Evolutionary conservation across 2,888 invertebrate genomes (phyloP), one percentile per base, ranked within the genome.

Genomic region (Phlogophora meticulosa): DNA sequence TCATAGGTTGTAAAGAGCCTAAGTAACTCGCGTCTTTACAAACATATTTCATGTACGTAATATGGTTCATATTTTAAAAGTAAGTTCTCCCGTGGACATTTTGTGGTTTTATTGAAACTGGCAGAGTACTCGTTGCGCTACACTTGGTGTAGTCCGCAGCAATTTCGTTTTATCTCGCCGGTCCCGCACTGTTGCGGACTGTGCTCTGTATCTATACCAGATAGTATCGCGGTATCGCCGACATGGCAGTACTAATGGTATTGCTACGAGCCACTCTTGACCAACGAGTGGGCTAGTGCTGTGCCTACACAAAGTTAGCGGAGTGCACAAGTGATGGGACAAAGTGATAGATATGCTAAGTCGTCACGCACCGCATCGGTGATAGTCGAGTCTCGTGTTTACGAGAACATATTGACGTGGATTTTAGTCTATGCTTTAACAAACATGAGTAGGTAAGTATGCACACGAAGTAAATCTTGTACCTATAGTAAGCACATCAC

Each of bases 231-330:
- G 42, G 17, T 49, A 38, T 34, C 48, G 36, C 17, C 32, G 48
- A 55, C 42, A 53, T 34, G 46, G 38, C 40, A 57, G 42, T 15
- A 43, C 52, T 66, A 75, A 58, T 72, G 69, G 58, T 76, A 59
- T 55, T 55, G 49, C 76, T 65, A 13, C 36, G 28, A 22, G 40
- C 22, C 48, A 34, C 52, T 45, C 49, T 10, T 63, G 62, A n/a
- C n/a, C 22, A 7, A 4, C 32, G 28, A 63, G 38, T 24, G 51
- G 5, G 36, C 51, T 51, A 59, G 36, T 42, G 43, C 17, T 22
- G 56, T 15, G 32, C 52, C 20, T 3, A 17, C 52, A 53, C 70
- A 32, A n/a, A 46, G 46, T 46, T 32, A 55, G 15, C 34, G 15
- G 15, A 38, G 22, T 40, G 40, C 11, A 51, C 34, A 9, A 34